A percentile compares a stretch with the other conserved stretches of the same genome.
phyloP scores from a whole-genome alignment of 2,888 invertebrate species.

The Mesorhabditis sp. region DNA sequence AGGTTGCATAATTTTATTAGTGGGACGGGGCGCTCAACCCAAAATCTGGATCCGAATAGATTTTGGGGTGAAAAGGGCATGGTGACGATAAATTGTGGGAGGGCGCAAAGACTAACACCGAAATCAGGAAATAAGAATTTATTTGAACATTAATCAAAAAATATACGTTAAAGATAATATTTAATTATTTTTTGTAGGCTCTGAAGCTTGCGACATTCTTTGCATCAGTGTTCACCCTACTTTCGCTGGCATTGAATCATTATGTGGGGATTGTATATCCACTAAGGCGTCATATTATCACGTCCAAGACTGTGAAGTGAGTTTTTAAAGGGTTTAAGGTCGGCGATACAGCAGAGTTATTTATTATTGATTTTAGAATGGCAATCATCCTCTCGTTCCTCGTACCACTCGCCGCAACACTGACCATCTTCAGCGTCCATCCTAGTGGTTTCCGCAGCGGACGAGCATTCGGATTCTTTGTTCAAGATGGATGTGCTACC shows the following conservation, averaged over 20 bases:
- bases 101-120: too few species aligned
- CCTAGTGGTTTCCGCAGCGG: constrained; percentile 25
- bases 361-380: background rate
- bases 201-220: constrained; percentile 60
- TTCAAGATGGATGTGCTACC: constrained; percentile 35
- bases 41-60: too few species aligned
- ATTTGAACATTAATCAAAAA: too few species aligned
- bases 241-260: constrained; percentile 69
- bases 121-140: too few species aligned
- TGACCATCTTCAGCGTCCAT: constrained; percentile 16
- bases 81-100: too few species aligned
- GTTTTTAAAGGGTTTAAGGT: background rate
- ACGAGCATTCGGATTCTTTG: constrained; percentile 46
- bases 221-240: constrained; percentile 68
- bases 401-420: background rate
- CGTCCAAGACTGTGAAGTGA: constrained; percentile 21
- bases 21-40: too few species aligned
- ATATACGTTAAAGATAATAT: too few species aligned
- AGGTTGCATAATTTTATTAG: too few species aligned
- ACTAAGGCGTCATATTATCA: constrained; percentile 55
- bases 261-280: constrained; percentile 69
- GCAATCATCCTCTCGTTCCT: background rate
- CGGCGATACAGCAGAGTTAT: background rate
- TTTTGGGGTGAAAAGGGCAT: too few species aligned
- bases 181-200: constrained; percentile 26